Percentiles rank a stretch among this genome's conserved stretches.
These are phyloP conservation scores for Babylonia areolata DNA, from an alignment of 1,140 invertebrate species.

Conservation along the genomic window DNA sequence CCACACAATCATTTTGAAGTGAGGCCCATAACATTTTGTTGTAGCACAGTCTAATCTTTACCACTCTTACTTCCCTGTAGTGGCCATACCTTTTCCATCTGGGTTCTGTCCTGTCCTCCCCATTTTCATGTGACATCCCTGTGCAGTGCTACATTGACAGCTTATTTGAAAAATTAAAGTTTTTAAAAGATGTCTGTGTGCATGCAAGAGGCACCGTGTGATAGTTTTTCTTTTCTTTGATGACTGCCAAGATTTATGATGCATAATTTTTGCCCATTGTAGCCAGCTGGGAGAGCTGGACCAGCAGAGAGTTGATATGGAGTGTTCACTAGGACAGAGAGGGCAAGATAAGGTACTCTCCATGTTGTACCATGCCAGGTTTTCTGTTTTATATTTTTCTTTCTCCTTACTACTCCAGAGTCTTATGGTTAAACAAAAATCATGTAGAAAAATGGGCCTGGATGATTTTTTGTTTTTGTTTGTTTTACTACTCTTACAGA, in stretches of 20 bases:
- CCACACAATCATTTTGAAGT: background rate
- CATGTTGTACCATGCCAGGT: background rate
- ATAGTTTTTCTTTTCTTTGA: slow-evolving; percentile 16
- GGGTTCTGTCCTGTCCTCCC: background rate
- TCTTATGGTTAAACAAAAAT: slow-evolving; percentile 2
- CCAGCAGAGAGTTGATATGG: background rate
- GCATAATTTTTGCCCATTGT: slow-evolving; percentile 29
- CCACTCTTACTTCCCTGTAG: background rate
- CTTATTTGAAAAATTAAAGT: background rate
- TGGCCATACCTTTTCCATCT: background rate
- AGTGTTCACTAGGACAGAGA: background rate
- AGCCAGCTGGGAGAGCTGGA: background rate
- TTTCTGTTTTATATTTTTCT: background rate
- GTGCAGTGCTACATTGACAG: background rate
- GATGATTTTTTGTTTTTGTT: slow-evolving; percentile 29
- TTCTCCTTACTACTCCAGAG: slow-evolving; percentile 13
- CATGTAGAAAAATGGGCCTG: slow-evolving; percentile 8
- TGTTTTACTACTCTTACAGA: slow-evolving; percentile 28
- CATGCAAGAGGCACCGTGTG: slow-evolving; percentile 3
- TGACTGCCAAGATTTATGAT: slow-evolving; percentile 26
- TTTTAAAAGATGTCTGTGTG: background rate
- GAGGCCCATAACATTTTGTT: background rate
- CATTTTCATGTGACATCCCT: background rate
- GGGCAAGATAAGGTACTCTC: background rate
- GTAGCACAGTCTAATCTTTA: background rate